Percentiles rank a stretch among this genome's conserved stretches.
phyloP scores from a whole-genome alignment of 2,888 invertebrate genomes.

The Rapana venosa region DNA sequence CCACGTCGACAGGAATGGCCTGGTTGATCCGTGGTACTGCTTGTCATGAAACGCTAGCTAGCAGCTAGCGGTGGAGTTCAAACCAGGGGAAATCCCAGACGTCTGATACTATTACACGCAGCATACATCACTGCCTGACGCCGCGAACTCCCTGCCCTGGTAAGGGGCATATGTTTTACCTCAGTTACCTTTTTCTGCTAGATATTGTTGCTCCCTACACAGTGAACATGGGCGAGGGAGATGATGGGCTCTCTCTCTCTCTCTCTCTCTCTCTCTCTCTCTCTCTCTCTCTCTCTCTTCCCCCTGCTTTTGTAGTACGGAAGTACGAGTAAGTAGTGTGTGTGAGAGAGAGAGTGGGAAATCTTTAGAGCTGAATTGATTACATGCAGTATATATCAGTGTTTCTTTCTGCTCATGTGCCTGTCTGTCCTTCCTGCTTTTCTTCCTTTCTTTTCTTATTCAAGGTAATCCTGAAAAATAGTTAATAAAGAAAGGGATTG shows the following conservation, averaged over 20 bases:
- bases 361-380: too few species aligned
- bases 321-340: too few species aligned
- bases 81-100: slow-evolving; percentile 1
- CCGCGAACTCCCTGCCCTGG: too few species aligned
- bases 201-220: too few species aligned
- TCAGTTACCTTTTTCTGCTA: too few species aligned
- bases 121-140: background rate
- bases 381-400: background rate
- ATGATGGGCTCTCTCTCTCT: background rate
- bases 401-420: background rate
- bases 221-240: background rate
- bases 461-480: background rate
- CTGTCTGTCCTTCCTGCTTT: background rate
- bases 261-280: slow-evolving; percentile 1
- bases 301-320: background rate
- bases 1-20: slow-evolving; percentile 15
- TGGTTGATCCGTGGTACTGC: background rate
- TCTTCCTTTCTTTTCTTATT: background rate
- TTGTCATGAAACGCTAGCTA: slow-evolving; percentile 3
- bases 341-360: too few species aligned
- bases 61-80: background rate
- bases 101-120: background rate
- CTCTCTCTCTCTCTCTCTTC: background rate
- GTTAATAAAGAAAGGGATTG: too few species aligned
- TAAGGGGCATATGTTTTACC: too few species aligned